Evolutionary conservation across 2,113 vertebrate genomes (phyloP).

Genomic region (Micromys minutus): DNA sequence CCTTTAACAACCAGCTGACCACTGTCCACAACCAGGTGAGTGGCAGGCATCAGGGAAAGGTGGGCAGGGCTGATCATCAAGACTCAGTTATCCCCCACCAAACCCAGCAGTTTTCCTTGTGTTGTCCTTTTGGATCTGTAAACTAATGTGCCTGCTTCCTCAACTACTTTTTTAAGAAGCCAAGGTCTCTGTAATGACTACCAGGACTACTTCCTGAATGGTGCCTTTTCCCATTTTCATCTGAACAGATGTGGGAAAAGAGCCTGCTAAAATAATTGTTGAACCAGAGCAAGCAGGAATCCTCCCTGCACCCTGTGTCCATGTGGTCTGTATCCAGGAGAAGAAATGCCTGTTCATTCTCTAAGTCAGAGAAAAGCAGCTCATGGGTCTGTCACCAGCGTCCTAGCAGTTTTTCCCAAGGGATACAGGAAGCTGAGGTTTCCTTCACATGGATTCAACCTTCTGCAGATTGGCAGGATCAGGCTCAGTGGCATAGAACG

Average conservation of each 20-base stretch:
- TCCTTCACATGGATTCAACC: background rate
- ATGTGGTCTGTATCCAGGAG: background rate
- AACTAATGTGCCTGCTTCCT: background rate
- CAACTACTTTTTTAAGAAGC: background rate
- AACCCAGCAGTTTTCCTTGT: background rate
- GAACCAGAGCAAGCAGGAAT: background rate
- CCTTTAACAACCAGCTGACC: constrained; percentile 99
- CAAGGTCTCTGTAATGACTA: background rate
- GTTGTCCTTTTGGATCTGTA: accelerated
- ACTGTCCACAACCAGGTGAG: constrained; percentile 96
- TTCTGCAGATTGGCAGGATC: background rate
- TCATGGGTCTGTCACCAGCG: background rate
- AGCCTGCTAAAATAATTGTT: background rate
- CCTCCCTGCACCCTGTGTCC: background rate
- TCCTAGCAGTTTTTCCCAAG: background rate
- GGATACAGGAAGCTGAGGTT: background rate
- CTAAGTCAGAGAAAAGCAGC: background rate
- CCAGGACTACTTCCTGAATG: background rate
- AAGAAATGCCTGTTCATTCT: constrained; percentile 24
- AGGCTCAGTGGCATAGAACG: background rate
- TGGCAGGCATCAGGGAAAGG: background rate
- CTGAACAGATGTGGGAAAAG: background rate
- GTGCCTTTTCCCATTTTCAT: background rate
- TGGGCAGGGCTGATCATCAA: accelerated
- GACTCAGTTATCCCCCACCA: background rate